These are phyloP conservation scores for Phalangium opilio DNA, from an alignment of 2,888 invertebrate genomes.

Conservation along the genomic window DNA sequence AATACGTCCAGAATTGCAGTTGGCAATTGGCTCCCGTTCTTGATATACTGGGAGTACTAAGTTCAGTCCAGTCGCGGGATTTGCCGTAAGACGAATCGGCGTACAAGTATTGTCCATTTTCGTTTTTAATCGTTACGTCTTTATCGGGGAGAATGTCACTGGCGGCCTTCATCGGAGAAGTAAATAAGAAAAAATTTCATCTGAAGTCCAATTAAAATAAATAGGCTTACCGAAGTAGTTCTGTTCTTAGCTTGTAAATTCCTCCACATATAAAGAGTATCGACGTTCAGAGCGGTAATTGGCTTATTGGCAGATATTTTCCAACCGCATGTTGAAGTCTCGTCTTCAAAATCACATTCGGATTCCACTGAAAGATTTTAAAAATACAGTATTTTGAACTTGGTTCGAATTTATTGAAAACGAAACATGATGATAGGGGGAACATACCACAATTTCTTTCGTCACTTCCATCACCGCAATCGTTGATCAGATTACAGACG, in stretches of 20 bases:
- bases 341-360: neutral
- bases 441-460: constrained; percentile 12
- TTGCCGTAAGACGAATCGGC: constrained; percentile 7
- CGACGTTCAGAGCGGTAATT: too few relatives aligned
- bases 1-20: constrained; percentile 15
- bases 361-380: neutral
- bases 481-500: neutral
- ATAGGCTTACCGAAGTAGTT: too few relatives aligned
- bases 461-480: constrained; percentile 18
- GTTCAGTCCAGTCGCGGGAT: constrained; percentile 7
- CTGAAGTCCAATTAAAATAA: too few relatives aligned
- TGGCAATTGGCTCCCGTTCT: constrained; percentile 10
- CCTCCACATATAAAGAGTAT: too few relatives aligned
- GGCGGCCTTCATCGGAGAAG: too few relatives aligned
- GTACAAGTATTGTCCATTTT: constrained; percentile 10
- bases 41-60: constrained; percentile 10
- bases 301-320: too few relatives aligned
- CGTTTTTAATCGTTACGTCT: too few relatives aligned
- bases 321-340: neutral
- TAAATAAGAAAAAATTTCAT: too few relatives aligned
- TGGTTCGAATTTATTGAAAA: too few relatives aligned
- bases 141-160: too few relatives aligned
- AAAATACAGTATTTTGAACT: neutral
- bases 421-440: too few relatives aligned
- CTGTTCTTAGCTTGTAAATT: too few relatives aligned